phyloP scores from a whole-genome alignment of 1,140 invertebrate genomes.

The Andrena cerasifolii region DNA sequence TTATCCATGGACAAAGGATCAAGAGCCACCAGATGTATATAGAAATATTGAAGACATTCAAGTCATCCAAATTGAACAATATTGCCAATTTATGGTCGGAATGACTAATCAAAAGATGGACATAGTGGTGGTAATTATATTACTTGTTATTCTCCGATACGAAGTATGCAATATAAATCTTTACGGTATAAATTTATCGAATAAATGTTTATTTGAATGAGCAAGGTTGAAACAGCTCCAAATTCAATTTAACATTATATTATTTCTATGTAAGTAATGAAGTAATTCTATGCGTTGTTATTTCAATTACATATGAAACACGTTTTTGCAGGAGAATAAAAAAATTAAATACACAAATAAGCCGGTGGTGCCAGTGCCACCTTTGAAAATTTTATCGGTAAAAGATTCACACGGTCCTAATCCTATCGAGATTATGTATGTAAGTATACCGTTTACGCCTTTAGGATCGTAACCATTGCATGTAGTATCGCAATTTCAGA shows the following conservation, averaged over 20 bases:
- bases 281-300: too few species aligned
- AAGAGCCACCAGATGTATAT: slow-evolving; percentile 87
- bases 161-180: background rate
- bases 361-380: slow-evolving; percentile 37
- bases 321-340: slow-evolving; percentile 23
- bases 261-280: too few species aligned
- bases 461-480: background rate
- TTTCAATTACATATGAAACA: too few species aligned
- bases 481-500: background rate
- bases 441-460: slow-evolving; percentile 40
- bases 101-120: background rate
- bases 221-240: too few species aligned
- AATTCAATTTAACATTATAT: background rate
- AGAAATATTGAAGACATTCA: slow-evolving; percentile 84
- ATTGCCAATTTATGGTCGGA: slow-evolving; percentile 83
- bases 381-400: slow-evolving; percentile 55
- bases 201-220: background rate
- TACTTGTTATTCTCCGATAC: background rate
- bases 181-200: background rate
- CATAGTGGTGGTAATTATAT: slow-evolving; percentile 11
- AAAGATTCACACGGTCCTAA: slow-evolving; percentile 54
- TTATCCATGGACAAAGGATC: slow-evolving; percentile 82
- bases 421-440: slow-evolving; percentile 65
- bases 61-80: slow-evolving; percentile 87
- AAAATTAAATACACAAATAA: slow-evolving; percentile 31